Conservation (phyloP, 2,113 vertebrate genomes). For the Zootoca vivipara region DNA sequence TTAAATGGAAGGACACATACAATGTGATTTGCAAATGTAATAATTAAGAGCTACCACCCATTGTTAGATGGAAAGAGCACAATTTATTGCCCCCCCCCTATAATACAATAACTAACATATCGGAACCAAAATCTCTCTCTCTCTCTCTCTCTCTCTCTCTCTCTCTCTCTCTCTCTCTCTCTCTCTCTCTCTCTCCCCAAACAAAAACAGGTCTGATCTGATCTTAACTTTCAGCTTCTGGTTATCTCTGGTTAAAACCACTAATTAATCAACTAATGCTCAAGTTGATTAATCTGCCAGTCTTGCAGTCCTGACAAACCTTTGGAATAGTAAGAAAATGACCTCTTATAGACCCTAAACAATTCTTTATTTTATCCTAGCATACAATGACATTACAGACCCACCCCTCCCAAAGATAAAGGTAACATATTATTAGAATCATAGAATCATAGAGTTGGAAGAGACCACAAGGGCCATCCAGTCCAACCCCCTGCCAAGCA, state of each 20-base stretch:
- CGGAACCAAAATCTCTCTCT: neutral
- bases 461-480: too few species aligned
- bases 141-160: too few species aligned
- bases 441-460: too few species aligned
- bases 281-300: neutral
- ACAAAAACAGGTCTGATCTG: neutral
- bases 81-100: neutral
- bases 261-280: neutral
- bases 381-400: neutral
- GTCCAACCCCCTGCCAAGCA: too few species aligned
- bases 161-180: rapidly evolving
- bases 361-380: neutral
- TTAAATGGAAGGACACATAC: neutral
- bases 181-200: too few species aligned
- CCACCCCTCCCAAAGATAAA: too few species aligned
- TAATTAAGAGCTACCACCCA: neutral
- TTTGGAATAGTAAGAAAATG: neutral
- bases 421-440: neutral
- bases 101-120: neutral
- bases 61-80: neutral
- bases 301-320: neutral
- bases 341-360: neutral
- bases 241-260: neutral
- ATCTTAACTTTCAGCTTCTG: neutral
- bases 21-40: neutral